phyloP scores from a whole-genome alignment of 2,113 vertebrate species.

The Eleginops maclovinus region DNA sequence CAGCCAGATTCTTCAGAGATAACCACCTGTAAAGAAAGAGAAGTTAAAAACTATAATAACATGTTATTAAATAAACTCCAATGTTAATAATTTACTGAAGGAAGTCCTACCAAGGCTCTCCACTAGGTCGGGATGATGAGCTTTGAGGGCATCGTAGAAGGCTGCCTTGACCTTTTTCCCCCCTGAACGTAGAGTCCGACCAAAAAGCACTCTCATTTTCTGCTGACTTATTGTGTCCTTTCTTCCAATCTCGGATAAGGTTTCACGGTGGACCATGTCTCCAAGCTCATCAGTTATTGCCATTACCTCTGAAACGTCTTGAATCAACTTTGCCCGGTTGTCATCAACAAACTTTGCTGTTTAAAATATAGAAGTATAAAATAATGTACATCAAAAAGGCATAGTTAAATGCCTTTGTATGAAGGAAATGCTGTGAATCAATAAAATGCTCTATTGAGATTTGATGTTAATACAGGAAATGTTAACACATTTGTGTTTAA shows the following conservation, averaged over 20 bases:
- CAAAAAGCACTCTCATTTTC: conserved; percentile 6
- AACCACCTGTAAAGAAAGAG: conserved; percentile 18
- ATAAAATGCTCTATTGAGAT: not conserved
- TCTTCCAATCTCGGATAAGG: not conserved
- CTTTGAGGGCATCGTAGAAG: conserved; percentile 59
- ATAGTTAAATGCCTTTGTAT: not conserved
- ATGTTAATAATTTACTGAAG: not conserved
- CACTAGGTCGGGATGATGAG: not conserved
- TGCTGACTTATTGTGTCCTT: fast-evolving
- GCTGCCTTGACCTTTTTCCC: conserved; percentile 38
- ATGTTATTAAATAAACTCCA: not conserved
- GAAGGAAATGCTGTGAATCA: not conserved
- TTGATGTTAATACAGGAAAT: not conserved
- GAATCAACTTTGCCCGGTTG: not conserved
- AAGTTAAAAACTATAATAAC: not conserved
- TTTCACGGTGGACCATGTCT: conserved; percentile 42
- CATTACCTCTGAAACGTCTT: not conserved
- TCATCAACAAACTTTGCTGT: conserved; percentile 56
- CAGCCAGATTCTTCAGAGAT: not conserved
- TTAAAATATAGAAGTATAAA: conserved; percentile 1
- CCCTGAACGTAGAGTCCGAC: not conserved
- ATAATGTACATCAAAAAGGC: not conserved
- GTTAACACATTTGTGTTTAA: not conserved
- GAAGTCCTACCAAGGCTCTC: conserved; percentile 36
- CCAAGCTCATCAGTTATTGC: conserved; percentile 41